These are phyloP conservation scores for Girardinichthys multiradiatus DNA, from an alignment of 2,113 vertebrate species.

Conservation along the genomic window DNA sequence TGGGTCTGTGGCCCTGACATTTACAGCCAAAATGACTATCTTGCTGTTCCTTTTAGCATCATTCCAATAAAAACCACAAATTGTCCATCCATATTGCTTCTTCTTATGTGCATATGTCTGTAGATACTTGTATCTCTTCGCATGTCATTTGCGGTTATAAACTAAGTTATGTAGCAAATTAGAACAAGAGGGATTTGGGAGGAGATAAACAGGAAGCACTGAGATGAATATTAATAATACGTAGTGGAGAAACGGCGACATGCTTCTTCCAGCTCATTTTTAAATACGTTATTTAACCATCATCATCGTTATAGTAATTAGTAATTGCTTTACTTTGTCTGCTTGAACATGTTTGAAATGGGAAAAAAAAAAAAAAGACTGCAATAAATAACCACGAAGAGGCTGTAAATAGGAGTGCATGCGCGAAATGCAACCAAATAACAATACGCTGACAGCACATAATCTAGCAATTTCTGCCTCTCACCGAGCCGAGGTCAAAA, in stretches of 20 bases:
- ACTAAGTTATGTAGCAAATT: not conserved
- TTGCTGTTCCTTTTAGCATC: too few species aligned
- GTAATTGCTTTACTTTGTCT: not conserved
- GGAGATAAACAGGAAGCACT: not conserved
- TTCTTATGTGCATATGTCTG: not conserved
- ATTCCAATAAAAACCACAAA: not conserved
- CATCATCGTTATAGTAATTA: not conserved
- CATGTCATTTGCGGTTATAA: not conserved
- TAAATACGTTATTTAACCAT: too few species aligned
- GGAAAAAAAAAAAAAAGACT: not conserved
- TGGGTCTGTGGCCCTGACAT: too few species aligned
- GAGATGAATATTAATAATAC: not conserved
- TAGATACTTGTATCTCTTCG: not conserved
- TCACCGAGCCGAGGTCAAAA: constrained; percentile 72
- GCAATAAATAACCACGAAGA: not conserved
- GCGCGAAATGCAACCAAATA: not conserved
- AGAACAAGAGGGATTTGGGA: not conserved
- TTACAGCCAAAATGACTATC: not conserved
- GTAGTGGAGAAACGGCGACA: not conserved
- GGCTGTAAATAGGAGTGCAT: not conserved
- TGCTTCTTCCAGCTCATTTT: not conserved
- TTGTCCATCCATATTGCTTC: not conserved
- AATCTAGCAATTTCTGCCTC: constrained; percentile 35
- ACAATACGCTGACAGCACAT: constrained; percentile 24
- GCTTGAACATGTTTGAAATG: not conserved